Conservation (phyloP, 2,797 vertebrate species). For the Aulostomus chinensis region DNA sequence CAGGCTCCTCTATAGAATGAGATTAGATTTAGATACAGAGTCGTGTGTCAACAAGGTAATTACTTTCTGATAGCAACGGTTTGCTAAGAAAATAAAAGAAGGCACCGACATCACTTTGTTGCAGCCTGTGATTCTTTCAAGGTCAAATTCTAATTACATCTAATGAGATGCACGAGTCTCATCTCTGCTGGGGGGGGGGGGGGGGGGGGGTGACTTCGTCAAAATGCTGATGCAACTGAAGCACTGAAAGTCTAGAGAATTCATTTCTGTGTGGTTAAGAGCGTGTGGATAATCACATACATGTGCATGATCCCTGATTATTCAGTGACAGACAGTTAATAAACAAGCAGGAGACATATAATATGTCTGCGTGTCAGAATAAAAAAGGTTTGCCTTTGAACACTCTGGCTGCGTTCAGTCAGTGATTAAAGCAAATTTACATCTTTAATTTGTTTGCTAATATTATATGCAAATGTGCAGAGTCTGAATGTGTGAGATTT, state of each 20-base stretch:
- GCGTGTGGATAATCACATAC: background rate
- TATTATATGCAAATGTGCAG: constrained; percentile 52
- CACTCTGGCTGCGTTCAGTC: constrained; percentile 5
- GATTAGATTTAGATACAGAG: constrained; percentile 54
- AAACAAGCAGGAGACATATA: too few relatives aligned
- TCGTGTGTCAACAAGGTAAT: constrained; percentile 49
- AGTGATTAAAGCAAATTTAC: constrained; percentile 56
- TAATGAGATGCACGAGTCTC: constrained; percentile 35
- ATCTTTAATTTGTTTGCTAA: constrained; percentile 60
- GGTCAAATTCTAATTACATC: constrained; percentile 56
- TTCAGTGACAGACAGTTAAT: constrained; percentile 24
- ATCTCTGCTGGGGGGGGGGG: constrained; percentile 1
- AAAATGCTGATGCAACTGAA: constrained; percentile 42
- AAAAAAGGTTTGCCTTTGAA: constrained; percentile 26
- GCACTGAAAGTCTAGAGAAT: constrained; percentile 6
- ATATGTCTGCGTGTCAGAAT: constrained; percentile 36
- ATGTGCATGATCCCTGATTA: constrained; percentile 33
- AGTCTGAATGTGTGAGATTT: background rate
- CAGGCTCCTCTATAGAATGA: constrained; percentile 17
- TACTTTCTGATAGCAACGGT: constrained; percentile 31
- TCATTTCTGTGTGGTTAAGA: too few relatives aligned
- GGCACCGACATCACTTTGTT: constrained; percentile 11
- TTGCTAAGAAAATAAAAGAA: constrained; percentile 19
- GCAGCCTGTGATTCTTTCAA: constrained; percentile 43
- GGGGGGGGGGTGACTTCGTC: constrained; percentile 13